Conservation (phyloP, 2,113 vertebrate species). For the Scomber scombrus region DNA sequence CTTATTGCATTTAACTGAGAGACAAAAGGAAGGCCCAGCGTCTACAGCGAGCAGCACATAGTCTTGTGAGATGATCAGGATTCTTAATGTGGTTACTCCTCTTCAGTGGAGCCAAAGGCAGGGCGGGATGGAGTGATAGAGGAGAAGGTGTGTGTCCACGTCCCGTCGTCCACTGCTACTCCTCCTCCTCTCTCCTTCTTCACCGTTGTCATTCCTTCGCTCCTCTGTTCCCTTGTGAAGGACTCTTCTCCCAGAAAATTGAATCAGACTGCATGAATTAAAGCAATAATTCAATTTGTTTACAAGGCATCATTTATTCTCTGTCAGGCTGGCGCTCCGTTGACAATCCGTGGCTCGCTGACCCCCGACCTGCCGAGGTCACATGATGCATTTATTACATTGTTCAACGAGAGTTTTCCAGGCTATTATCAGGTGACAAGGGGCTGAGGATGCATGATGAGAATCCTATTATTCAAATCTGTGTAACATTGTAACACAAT, state of each 20-base stretch:
- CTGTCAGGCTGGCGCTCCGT: constrained; percentile 79
- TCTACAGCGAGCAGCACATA: constrained; percentile 49
- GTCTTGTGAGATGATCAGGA: constrained; percentile 68
- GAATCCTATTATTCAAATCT: constrained; percentile 76
- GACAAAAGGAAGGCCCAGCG: constrained; percentile 64
- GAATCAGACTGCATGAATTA: constrained; percentile 87
- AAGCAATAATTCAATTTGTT: constrained; percentile 87
- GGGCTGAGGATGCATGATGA: constrained; percentile 77
- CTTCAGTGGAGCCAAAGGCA: constrained; percentile 61
- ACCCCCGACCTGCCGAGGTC: constrained; percentile 81
- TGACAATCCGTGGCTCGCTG: constrained; percentile 71
- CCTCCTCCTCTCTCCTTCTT: constrained; percentile 34
- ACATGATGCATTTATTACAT: constrained; percentile 78
- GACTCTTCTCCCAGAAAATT: constrained; percentile 79
- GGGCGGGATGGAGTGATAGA: constrained; percentile 39
- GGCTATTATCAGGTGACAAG: constrained; percentile 75
- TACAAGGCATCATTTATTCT: constrained; percentile 86
- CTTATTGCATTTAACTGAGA: constrained; percentile 71
- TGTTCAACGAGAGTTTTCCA: constrained; percentile 67
- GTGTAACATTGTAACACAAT: constrained; percentile 53
- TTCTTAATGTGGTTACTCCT: constrained; percentile 78
- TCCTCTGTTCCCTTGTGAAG: constrained; percentile 70
- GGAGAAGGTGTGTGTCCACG: constrained; percentile 48
- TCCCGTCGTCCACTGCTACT: neutral
- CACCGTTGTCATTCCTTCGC: constrained; percentile 50